Base-by-base conservation (phyloP, 1,140 invertebrate genomes). In the Neotoxoptera formosana region DNA sequence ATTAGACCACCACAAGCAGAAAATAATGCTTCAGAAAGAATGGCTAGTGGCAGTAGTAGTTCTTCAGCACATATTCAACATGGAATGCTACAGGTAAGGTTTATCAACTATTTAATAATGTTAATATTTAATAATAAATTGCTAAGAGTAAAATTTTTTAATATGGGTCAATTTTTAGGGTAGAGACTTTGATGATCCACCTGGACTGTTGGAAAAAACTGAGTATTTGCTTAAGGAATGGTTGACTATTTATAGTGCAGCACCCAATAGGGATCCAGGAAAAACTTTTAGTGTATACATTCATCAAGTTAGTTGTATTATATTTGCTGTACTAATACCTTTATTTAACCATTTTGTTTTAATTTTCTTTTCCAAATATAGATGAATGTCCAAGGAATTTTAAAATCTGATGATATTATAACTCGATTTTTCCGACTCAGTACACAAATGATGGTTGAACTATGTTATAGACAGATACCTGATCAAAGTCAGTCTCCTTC, bases 321-420 rank as follows among this genome's bases (percentile, higher is more conserved):
- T 34, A 53, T 17, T 53, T 89, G 4, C 1, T 36, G 0, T 56
- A 67, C 60, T 30, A 14, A n/a, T 14, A 25, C 36, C 23, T 89
- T 36, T 36, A 1, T n/a, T 87, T n/a, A 87, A 47, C 11, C 6
- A 48, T 87, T 48, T 47, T n/a, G 1, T 41, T 21, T 41, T 25
- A 41, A 41, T 48, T 87, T 87, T 41, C 3, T 30, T 47, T 1
- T 87, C 7, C n/a, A 48, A 48, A 87, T 34, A n/a, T 91, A 93
- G 95, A 99, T 99, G 98, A 99, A 99, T 94, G 96, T 98, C 93
- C 98, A 99, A 94, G 99, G 99, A 7, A 99, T 99, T 88, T 95
- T 99, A 25, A 99, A 99, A 95, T 99, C 98, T 0, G 99, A 99
- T 94, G 99, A 99, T 95, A 96, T 99, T 93, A 99, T 99, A 91